Percentiles rank a stretch among this genome's conserved stretches.
Conservation (phyloP, 1,140 invertebrate species). For the Ostrea edulis region DNA sequence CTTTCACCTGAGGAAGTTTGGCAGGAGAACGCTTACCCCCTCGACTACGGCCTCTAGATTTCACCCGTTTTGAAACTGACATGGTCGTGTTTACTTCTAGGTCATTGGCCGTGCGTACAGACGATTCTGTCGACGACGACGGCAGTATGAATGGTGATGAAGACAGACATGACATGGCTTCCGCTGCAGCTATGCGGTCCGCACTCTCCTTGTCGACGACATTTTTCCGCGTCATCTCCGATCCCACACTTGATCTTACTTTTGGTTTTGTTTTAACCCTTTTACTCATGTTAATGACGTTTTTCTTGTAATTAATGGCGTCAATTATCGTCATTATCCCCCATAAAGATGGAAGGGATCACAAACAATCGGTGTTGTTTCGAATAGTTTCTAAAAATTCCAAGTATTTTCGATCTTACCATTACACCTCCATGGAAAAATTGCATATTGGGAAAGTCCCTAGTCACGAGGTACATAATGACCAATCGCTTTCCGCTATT, state of each 20-base stretch:
- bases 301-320: conserved; percentile 31
- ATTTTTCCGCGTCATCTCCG: conserved; percentile 43
- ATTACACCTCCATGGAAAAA: conserved; percentile 59
- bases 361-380: not conserved
- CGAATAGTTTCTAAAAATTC: conserved; percentile 24
- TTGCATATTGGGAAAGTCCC: conserved; percentile 62
- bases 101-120: not conserved
- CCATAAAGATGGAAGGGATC: conserved; percentile 16
- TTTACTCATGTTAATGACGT: conserved; percentile 43
- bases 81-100: conserved; percentile 12
- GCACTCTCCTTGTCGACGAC: conserved; percentile 55
- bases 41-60: conserved; percentile 45
- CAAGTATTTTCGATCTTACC: conserved; percentile 16
- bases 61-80: conserved; percentile 49
- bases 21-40: conserved; percentile 22
- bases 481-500: conserved; percentile 45
- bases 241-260: not conserved
- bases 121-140: not conserved
- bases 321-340: conserved; percentile 35
- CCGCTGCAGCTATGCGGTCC: conserved; percentile 56
- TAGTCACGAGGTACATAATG: conserved; percentile 48
- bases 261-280: conserved; percentile 43
- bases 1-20: not conserved
- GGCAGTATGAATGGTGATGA: conserved; percentile 50
- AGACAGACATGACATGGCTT: conserved; percentile 58